These are phyloP conservation scores for Isichthys henryi DNA, from an alignment of 2,113 vertebrate genomes.

Conservation along the genomic window DNA sequence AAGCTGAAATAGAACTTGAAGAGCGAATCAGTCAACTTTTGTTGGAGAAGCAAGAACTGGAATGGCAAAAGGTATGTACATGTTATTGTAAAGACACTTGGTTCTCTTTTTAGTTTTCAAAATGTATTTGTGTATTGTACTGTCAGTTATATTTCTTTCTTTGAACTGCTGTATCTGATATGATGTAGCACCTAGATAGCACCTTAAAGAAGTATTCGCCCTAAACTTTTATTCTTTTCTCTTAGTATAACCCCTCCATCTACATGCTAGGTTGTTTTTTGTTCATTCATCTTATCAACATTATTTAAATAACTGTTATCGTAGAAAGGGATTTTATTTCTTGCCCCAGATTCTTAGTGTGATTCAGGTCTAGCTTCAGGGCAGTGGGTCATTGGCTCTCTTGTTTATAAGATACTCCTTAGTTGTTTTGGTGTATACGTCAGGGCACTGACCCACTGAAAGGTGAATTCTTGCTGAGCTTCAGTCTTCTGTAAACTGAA, in stretches of 20 bases:
- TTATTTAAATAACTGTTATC: background rate
- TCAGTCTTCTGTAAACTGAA: background rate
- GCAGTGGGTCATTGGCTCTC: background rate
- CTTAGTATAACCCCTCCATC: background rate
- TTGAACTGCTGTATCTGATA: background rate
- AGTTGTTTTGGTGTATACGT: background rate
- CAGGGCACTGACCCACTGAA: background rate
- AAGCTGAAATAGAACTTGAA: constrained; percentile 74
- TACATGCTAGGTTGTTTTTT: background rate
- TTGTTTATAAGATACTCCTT: background rate
- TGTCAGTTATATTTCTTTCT: background rate
- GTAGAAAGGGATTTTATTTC: background rate
- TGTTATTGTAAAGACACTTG: background rate
- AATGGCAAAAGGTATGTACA: constrained; percentile 76
- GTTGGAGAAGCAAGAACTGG: constrained; percentile 83
- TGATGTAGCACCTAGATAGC: background rate
- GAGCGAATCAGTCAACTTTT: constrained; percentile 77
- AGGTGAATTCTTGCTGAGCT: background rate
- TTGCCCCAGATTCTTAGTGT: background rate
- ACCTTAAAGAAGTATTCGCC: background rate
- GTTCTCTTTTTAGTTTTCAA: background rate
- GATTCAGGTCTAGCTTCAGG: background rate
- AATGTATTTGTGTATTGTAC: background rate
- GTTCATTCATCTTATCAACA: background rate
- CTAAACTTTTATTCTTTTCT: background rate